These are phyloP conservation scores for Orthosia cruda DNA, from an alignment of 2,888 invertebrate genomes.

Conservation along the genomic window DNA sequence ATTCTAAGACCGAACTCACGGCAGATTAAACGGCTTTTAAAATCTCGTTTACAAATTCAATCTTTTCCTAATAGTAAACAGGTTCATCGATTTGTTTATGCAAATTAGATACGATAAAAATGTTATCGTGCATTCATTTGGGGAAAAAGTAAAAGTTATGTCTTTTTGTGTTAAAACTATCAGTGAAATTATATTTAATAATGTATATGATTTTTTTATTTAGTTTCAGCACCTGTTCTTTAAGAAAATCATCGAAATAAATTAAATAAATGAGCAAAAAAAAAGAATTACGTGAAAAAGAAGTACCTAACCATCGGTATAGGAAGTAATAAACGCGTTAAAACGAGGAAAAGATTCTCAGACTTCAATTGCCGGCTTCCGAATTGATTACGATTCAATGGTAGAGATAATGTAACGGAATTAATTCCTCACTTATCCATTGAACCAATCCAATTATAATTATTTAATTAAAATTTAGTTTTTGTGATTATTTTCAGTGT, in stretches of 20 bases:
- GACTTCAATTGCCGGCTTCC: constrained; percentile 69
- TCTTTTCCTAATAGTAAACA: constrained; percentile 55
- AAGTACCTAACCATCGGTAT: constrained; percentile 35
- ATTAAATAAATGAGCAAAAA: constrained; percentile 11
- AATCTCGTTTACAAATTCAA: constrained; percentile 60
- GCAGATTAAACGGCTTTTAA: constrained; percentile 49
- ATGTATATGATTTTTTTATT: constrained; percentile 12
- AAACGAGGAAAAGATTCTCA: constrained; percentile 72
- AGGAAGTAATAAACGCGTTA: constrained; percentile 69
- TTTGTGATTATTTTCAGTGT: constrained; percentile 53
- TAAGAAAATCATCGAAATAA: constrained; percentile 42
- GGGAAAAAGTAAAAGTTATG: constrained; percentile 58
- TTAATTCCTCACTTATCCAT: constrained; percentile 53
- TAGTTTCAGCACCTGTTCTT: background rate
- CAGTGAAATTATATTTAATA: background rate
- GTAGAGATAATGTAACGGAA: constrained; percentile 64
- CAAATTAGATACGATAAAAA: constrained; percentile 52
- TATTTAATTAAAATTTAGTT: constrained; percentile 63
- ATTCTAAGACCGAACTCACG: constrained; percentile 65
- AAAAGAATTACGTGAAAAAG: constrained; percentile 46
- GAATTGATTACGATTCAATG: constrained; percentile 73
- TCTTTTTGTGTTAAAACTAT: constrained; percentile 17
- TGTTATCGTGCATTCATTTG: constrained; percentile 11
- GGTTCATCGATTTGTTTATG: constrained; percentile 57
- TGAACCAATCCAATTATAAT: constrained; percentile 63